Conservation (phyloP, 2,113 vertebrate species). For the Pelmatolapia mariae region DNA sequence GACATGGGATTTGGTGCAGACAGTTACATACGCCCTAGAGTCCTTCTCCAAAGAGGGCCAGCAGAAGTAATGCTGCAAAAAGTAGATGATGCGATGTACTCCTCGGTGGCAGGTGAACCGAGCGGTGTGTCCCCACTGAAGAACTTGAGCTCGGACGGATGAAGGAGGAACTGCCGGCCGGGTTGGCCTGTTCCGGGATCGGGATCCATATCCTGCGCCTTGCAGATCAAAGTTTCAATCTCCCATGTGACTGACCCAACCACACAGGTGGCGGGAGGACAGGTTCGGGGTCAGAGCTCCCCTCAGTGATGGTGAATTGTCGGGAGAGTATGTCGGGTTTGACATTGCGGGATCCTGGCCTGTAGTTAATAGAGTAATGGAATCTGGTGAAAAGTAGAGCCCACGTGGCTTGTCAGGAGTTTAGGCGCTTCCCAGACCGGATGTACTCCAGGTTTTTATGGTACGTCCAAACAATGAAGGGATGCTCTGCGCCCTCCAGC, state of each 20-base stretch:
- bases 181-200: neutral
- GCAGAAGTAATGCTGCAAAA: neutral
- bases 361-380: neutral
- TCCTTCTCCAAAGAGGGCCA: neutral
- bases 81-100: fast-evolving
- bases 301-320: neutral
- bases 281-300: fast-evolving
- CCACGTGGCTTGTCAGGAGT: fast-evolving
- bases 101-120: fast-evolving
- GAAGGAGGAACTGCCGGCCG: fast-evolving
- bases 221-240: neutral
- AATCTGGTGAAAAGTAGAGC: neutral
- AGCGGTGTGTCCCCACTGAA: neutral
- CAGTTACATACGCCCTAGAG: neutral
- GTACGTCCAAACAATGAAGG: neutral
- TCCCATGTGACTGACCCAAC: neutral
- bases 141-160: fast-evolving
- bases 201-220: fast-evolving
- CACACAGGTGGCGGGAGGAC: neutral
- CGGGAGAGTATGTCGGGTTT: fast-evolving
- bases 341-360: neutral
- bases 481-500: neutral
- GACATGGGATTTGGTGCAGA: neutral
- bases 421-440: neutral
- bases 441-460: neutral